These are phyloP conservation scores for Dryadula phaetusa DNA, from an alignment of 2,888 invertebrate species.

Conservation along the genomic window DNA sequence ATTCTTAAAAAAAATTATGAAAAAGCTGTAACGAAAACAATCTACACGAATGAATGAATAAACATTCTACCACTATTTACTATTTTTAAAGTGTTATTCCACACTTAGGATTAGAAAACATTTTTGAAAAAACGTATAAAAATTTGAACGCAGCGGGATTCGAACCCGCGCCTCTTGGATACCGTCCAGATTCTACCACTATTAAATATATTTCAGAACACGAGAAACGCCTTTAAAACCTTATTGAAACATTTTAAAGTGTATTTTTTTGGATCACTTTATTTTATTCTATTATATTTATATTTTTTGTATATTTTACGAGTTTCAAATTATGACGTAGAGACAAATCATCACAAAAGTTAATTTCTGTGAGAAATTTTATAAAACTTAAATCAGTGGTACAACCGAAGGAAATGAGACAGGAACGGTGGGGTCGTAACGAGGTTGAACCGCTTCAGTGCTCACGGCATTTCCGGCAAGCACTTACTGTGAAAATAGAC, in stretches of 20 bases:
- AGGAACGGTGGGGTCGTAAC: constrained; percentile 67
- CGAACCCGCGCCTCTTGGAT: no score
- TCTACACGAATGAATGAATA: background rate
- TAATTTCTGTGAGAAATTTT: constrained; percentile 64
- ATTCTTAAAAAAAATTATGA: background rate
- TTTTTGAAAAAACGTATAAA: no score
- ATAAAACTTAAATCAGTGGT: constrained; percentile 57
- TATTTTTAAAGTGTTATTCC: no score
- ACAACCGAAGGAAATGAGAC: constrained; percentile 76
- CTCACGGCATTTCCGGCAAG: constrained; percentile 68
- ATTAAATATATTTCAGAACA: no score
- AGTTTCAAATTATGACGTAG: background rate
- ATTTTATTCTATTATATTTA: background rate
- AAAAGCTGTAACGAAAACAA: no score
- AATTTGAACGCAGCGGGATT: no score
- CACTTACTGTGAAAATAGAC: constrained; percentile 43
- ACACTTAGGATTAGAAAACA: no score
- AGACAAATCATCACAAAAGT: constrained; percentile 50
- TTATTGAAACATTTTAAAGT: no score
- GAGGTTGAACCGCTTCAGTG: constrained; percentile 70
- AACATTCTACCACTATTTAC: background rate
- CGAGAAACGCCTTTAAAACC: no score
- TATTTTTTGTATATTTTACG: background rate
- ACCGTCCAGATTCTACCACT: no score
- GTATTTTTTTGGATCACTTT: background rate